Evolutionary conservation across 1,140 invertebrate species (phyloP), one percentile per base, ranked within the genome.

Genomic region (Melanaphis sacchari): DNA sequence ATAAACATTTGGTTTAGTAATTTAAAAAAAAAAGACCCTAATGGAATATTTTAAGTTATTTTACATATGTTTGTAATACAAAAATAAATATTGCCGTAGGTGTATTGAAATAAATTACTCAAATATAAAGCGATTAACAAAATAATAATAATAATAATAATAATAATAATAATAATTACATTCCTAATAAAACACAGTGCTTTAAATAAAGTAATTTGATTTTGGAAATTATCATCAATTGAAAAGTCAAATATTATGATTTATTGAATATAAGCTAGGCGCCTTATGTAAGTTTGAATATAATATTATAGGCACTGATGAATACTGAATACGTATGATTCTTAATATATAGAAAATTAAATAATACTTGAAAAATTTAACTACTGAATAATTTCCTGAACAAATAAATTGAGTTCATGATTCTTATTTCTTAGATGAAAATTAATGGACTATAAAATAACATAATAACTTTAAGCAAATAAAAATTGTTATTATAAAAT

Each of bases 31-130:
- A 66, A 66, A 66, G 15, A 6, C 59, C n/a, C 31, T 76, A 76
- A 76, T n/a, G 11, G 59, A 76, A 76, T 76, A 76, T 76, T 76
- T 76, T 76, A 76, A 76, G 59, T n/a, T 76, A 76, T 76, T 76
- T 76, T 76, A n/a, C 59, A 76, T 76, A 76, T 76, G 59, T 76
- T 76, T 76, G 59, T 76, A 66, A 66, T 66, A 76, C 1, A 76
- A 66, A 76, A 15, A n/a, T 15, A n/a, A 76, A 76, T n/a, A 76
- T 76, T 76, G 31, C 59, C 31, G 59, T n/a, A 76, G 59, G 31
- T n/a, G 59, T n/a, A 76, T 76, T 76, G 11, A 76, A 76, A n/a
- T 76, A 76, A 76, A 76, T 76, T n/a, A 76, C 36, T n/a, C 31
- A 76, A 76, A 76, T 76, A 76, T n/a, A 76, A 76, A 76, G 18